phyloP scores from a whole-genome alignment of 2,113 vertebrate genomes.

The Rhombomys opimus region DNA sequence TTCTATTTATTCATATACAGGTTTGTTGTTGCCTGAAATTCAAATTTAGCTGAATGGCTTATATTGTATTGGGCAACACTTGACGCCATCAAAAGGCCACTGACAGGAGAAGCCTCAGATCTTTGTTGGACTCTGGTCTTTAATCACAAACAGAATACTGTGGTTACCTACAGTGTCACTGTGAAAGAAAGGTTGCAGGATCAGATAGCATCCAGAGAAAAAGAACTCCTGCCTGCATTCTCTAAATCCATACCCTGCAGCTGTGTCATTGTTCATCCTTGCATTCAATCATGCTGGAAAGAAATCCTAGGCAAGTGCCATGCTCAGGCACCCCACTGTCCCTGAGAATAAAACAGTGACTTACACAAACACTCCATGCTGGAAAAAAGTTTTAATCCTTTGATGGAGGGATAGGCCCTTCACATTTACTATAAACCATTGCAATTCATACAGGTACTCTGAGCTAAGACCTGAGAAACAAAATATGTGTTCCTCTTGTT shows the following conservation, averaged over 20 bases:
- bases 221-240: not conserved
- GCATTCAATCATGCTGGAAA: not conserved
- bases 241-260: not conserved
- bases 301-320: not conserved
- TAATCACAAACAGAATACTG: constrained; percentile 10
- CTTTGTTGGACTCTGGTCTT: not conserved
- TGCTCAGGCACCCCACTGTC: not conserved
- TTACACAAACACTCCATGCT: not conserved
- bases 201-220: not conserved
- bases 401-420: not conserved
- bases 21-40: constrained; percentile 40
- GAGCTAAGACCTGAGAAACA: not conserved
- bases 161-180: not conserved
- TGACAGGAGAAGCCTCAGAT: not conserved
- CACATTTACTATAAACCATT: not conserved
- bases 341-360: not conserved
- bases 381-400: not conserved
- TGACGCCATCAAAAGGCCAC: not conserved
- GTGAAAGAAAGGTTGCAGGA: not conserved
- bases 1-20: not conserved
- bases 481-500: not conserved
- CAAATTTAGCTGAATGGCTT: constrained; percentile 7
- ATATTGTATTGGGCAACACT: not conserved
- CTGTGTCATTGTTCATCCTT: not conserved
- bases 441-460: not conserved